Percentiles rank a stretch among this genome's conserved stretches.
Evolutionary conservation across 2,888 invertebrate species (phyloP).

Genomic region (Ornithoptera alexandrae): DNA sequence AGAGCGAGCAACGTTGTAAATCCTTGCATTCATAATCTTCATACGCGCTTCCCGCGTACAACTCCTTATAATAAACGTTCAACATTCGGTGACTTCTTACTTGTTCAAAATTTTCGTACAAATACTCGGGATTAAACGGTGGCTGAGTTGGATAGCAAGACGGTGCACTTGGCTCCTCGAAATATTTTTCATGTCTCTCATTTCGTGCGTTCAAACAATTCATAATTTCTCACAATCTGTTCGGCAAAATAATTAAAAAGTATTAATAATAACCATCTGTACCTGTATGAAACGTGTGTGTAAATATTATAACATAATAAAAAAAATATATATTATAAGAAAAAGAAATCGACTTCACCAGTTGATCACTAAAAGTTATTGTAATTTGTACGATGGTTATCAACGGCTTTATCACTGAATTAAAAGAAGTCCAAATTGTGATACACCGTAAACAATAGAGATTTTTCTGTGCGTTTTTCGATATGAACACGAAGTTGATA

Average conservation of each 20-base stretch:
- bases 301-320: not conserved
- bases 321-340: not conserved
- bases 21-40: conserved; percentile 48
- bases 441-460: not conserved
- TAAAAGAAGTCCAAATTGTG: conserved; percentile 14
- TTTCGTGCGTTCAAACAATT: conserved; percentile 62
- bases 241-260: conserved; percentile 19
- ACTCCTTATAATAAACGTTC: conserved; percentile 46
- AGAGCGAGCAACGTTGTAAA: conserved; percentile 66
- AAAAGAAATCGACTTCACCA: not conserved
- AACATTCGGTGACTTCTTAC: conserved; percentile 41
- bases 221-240: conserved; percentile 47
- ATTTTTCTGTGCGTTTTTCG: not conserved
- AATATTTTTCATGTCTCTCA: conserved; percentile 48
- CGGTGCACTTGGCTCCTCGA: conserved; percentile 54
- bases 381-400: not conserved
- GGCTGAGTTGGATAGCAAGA: conserved; percentile 61
- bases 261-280: too few relatives aligned
- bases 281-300: not conserved
- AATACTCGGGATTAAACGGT: conserved; percentile 68
- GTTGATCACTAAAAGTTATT: not conserved
- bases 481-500: conserved; percentile 10
- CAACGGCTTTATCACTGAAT: not conserved
- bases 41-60: conserved; percentile 43
- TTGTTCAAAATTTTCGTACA: conserved; percentile 46